These are phyloP conservation scores for Rhagoletis zephyria DNA, from an alignment of 1,140 invertebrate species.

Conservation along the genomic window DNA sequence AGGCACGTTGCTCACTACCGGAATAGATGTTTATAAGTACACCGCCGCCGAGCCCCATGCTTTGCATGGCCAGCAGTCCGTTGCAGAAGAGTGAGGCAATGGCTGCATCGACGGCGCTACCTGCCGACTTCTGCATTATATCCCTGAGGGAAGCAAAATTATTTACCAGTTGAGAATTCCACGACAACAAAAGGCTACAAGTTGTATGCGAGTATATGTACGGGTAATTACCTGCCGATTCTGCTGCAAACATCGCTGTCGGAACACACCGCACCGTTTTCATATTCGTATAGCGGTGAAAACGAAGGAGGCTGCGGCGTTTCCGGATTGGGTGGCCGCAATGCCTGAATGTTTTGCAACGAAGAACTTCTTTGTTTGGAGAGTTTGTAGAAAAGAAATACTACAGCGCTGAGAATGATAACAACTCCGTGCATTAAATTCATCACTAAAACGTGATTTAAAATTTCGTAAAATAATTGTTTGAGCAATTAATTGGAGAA, in stretches of 20 bases:
- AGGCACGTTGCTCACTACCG: slow-evolving; percentile 75
- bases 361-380: slow-evolving; percentile 21
- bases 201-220: no score
- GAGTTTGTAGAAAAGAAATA: slow-evolving; percentile 36
- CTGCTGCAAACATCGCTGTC: slow-evolving; percentile 63
- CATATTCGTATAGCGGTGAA: slow-evolving; percentile 61
- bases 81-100: slow-evolving; percentile 89
- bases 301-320: slow-evolving; percentile 62
- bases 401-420: slow-evolving; percentile 16
- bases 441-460: slow-evolving; percentile 45
- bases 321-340: slow-evolving; percentile 62
- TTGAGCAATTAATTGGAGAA: not conserved
- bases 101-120: slow-evolving; percentile 89
- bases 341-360: not conserved
- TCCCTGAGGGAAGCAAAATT: slow-evolving; percentile 47
- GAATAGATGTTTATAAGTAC: slow-evolving; percentile 88
- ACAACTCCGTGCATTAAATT: slow-evolving; percentile 41
- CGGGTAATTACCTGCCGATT: slow-evolving; percentile 59
- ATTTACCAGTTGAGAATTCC: no score
- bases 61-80: slow-evolving; percentile 87
- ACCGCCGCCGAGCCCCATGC: slow-evolving; percentile 91
- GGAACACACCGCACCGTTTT: slow-evolving; percentile 63
- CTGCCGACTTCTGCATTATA: slow-evolving; percentile 80
- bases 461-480: not conserved
- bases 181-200: no score